Percentiles rank a stretch among this genome's conserved stretches.
Evolutionary conservation across 2,888 invertebrate species (phyloP).

Genomic region (Thalpophila matura): DNA sequence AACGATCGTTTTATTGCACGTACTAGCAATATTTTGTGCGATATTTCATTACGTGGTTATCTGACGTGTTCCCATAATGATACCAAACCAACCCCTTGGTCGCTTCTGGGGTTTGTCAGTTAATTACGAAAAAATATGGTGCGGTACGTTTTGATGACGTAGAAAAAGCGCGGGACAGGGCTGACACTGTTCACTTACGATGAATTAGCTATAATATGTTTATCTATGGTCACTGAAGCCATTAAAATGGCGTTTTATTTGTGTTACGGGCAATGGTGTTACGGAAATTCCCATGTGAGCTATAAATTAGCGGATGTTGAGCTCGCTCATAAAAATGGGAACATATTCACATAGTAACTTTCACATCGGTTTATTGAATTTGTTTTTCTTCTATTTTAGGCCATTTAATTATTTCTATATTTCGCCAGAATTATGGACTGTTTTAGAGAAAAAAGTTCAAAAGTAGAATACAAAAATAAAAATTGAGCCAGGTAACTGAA

Average conservation of each 20-base stretch:
- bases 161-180: conserved; percentile 58
- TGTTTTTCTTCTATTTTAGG: too few species aligned
- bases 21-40: conserved; percentile 60
- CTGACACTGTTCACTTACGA: conserved; percentile 65
- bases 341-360: conserved; percentile 25
- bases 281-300: conserved; percentile 64
- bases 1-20: conserved; percentile 70
- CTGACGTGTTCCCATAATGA: conserved; percentile 49
- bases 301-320: conserved; percentile 69
- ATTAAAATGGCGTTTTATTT: conserved; percentile 68
- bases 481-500: too few species aligned
- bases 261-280: conserved; percentile 54
- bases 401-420: too few species aligned
- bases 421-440: too few species aligned
- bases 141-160: conserved; percentile 62
- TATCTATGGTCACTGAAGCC: conserved; percentile 61
- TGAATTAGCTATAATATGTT: conserved; percentile 71
- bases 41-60: conserved; percentile 56
- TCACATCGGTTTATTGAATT: conserved; percentile 6
- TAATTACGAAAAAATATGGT: conserved; percentile 59
- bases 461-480: too few species aligned
- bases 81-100: conserved; percentile 35
- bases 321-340: conserved; percentile 61
- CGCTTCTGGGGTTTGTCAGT: conserved; percentile 52
- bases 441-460: too few species aligned